A percentile compares a stretch with the other conserved stretches of the same genome.
phyloP scores from a whole-genome alignment of 2,113 vertebrate species.

The Lepidothrix coronata region DNA sequence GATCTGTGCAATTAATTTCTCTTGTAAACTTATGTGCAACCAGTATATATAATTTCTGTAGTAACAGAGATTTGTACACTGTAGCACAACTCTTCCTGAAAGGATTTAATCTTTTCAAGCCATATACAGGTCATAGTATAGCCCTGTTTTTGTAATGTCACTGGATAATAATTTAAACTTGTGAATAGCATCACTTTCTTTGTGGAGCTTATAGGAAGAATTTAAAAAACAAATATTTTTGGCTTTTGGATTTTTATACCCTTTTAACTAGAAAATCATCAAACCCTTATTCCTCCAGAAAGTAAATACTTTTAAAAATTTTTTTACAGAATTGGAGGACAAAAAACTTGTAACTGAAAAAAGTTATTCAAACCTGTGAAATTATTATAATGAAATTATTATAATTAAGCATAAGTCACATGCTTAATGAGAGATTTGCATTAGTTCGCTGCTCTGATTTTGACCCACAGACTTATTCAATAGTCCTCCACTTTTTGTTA shows the following conservation, averaged over 20 bases:
- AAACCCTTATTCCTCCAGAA: not conserved
- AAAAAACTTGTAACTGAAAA: not conserved
- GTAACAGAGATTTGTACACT: not conserved
- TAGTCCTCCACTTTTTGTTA: not conserved
- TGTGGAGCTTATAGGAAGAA: not conserved
- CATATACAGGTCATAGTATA: not conserved
- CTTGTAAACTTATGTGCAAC: not conserved
- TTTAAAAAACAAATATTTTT: not conserved
- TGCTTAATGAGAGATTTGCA: not conserved
- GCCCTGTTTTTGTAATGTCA: not conserved
- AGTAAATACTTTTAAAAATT: not conserved
- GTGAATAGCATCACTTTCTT: not conserved
- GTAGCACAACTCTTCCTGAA: not conserved
- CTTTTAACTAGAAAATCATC: not conserved
- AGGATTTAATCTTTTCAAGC: not conserved
- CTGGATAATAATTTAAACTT: not conserved
- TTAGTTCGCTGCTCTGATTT: not conserved
- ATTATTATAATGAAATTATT: not conserved
- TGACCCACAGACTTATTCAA: not conserved
- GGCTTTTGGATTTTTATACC: not conserved
- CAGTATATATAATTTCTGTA: not conserved
- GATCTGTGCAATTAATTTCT: not conserved
- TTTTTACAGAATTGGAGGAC: not conserved
- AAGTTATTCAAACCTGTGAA: not conserved
- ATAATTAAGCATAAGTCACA: not conserved